Evolutionary conservation across 2,888 invertebrate genomes (phyloP).

Genomic region (Gerris lacustris): DNA sequence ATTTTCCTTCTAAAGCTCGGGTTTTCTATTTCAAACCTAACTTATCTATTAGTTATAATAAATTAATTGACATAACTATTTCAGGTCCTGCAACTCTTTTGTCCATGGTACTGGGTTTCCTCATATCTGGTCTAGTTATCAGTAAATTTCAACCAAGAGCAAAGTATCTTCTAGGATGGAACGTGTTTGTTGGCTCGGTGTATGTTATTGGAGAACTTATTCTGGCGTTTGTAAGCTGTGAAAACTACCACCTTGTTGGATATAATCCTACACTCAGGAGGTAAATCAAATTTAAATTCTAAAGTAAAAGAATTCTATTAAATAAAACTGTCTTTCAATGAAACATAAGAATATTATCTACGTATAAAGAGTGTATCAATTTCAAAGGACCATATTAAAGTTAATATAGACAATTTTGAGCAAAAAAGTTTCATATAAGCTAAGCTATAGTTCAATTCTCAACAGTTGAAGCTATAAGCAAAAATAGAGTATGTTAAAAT

Average conservation of each 20-base stretch:
- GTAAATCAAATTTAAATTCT: slow-evolving; percentile 31
- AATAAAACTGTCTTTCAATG: background rate
- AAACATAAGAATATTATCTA: background rate
- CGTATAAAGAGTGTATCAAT: too few relatives aligned
- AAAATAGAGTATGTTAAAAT: too few relatives aligned
- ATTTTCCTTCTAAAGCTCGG: too few relatives aligned
- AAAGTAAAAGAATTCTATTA: background rate
- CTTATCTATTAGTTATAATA: too few relatives aligned
- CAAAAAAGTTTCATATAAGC: too few relatives aligned
- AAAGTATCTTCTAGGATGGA: slow-evolving; percentile 48
- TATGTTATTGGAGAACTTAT: slow-evolving; percentile 43
- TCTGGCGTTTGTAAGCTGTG: slow-evolving; percentile 46
- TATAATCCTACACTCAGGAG: slow-evolving; percentile 34
- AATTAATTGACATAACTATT: slow-evolving; percentile 10
- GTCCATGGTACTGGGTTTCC: slow-evolving; percentile 48
- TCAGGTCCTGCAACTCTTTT: slow-evolving; percentile 44
- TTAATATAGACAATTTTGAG: too few relatives aligned
- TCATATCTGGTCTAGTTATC: slow-evolving; percentile 47
- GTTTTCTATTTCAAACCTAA: too few relatives aligned
- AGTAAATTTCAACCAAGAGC: slow-evolving; percentile 49
- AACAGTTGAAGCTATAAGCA: too few relatives aligned
- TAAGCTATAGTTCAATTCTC: too few relatives aligned
- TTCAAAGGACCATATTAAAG: too few relatives aligned
- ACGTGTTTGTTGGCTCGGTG: slow-evolving; percentile 46
- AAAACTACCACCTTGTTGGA: slow-evolving; percentile 36